A percentile compares a stretch with the other conserved stretches of the same genome.
Evolutionary conservation across 2,113 vertebrate genomes (phyloP).

Genomic region (Panthera leo): DNA sequence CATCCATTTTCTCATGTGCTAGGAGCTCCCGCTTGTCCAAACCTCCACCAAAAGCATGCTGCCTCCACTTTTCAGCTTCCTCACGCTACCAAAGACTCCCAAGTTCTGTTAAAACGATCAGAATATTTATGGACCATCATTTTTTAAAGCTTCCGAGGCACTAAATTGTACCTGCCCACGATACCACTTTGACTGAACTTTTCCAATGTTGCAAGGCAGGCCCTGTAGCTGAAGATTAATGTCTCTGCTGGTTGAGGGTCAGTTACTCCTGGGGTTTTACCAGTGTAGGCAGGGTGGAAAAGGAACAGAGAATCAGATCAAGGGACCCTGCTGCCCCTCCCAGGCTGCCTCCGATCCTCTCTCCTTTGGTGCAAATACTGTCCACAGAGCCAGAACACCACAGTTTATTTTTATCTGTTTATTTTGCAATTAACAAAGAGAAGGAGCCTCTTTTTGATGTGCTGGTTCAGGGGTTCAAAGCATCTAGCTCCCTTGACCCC

Average conservation of each 20-base stretch:
- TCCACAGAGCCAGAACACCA: not conserved
- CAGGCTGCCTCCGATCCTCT: not conserved
- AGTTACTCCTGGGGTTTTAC: not conserved
- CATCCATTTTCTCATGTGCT: not conserved
- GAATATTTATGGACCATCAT: not conserved
- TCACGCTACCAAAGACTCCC: not conserved
- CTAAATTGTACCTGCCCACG: not conserved
- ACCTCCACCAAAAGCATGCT: not conserved
- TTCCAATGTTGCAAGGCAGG: not conserved
- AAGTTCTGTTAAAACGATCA: not conserved
- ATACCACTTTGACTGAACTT: not conserved
- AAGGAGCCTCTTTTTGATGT: constrained; percentile 26
- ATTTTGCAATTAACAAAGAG: constrained; percentile 62
- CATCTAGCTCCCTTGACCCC: constrained; percentile 45
- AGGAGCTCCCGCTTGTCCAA: not conserved
- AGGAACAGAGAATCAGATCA: not conserved
- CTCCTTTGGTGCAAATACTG: not conserved
- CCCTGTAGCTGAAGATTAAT: not conserved
- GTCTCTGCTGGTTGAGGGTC: not conserved
- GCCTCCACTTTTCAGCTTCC: not conserved
- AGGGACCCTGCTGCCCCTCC: not conserved
- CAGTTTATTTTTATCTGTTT: constrained; percentile 54
- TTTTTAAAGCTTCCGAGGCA: not conserved
- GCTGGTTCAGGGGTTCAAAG: constrained; percentile 43
- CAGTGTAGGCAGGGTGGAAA: not conserved